Base-by-base conservation (phyloP, 2,797 vertebrate genomes). In the Synanceia verrucosa region DNA sequence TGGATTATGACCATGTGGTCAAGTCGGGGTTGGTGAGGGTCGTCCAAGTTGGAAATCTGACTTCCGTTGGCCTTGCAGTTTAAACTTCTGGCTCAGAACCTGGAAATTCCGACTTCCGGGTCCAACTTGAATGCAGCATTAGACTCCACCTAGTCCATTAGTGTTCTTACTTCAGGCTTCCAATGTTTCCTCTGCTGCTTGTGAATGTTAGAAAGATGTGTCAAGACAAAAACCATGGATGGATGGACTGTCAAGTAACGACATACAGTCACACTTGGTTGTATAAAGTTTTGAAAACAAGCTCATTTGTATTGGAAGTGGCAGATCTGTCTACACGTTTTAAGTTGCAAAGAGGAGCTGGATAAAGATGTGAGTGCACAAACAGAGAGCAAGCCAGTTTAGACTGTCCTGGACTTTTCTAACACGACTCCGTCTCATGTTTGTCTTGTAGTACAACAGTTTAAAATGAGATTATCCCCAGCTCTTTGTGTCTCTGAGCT, bases 381-480 rank as follows among this genome's bases (percentile, higher is more conserved):
- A 31, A 75, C 23, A 56, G 26, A 52, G 44, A 71, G 48, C 33
- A 8, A 66, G 41, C 12, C 66, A 26, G 24, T 51, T 26, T n/a
- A n/a, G n/a, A 51, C 43, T 21, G 44, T 55, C 21, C 26, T 50
- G 48, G 4, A 33, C 2, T 29, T 73, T 70, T 72, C 64, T 46
- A 24, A 53, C 55, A 52, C 9, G 37, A 65, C 36, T 31, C 34
- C 19, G 50, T 61, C 43, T 65, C 62, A 24, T 57, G 46, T 82
- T 79, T 77, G 65, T 76, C 46, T 62, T 62, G 23, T 12, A 11
- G 36, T 44, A 37, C 18, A 68, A 48, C 59, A 55, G 62, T 70
- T 67, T 63, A 47, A 48, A 6, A 60, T 41, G 33, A 13, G 71
- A 74, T 82, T 74, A 81, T 68, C 63, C 59, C 39, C 18, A 44